These are phyloP conservation scores for Bathynomus jamesi DNA, from an alignment of 1,140 invertebrate genomes.

Conservation along the genomic window DNA sequence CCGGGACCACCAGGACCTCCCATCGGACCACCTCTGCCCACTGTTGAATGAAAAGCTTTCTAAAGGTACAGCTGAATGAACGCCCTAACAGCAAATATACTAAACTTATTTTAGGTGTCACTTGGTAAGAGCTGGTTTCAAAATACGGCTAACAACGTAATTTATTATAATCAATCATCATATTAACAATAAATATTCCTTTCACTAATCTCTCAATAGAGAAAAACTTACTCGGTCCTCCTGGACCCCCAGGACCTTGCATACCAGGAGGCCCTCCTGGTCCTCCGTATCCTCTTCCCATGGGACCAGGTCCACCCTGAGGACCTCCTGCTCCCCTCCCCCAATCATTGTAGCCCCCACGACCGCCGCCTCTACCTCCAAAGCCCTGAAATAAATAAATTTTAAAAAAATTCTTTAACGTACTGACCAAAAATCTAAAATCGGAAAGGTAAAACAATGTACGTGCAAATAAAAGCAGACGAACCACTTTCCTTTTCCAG, in stretches of 20 bases:
- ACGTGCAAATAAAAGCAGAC: not conserved
- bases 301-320: conserved; percentile 42
- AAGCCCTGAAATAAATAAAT: conserved; percentile 10
- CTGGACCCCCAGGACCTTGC: conserved; percentile 43
- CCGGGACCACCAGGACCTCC: conserved; percentile 6
- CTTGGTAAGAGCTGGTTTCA: too few species aligned
- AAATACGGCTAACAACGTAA: too few species aligned
- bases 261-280: conserved; percentile 43
- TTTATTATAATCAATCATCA: too few species aligned
- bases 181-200: too few species aligned
- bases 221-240: conserved; percentile 28
- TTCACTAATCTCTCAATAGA: too few species aligned
- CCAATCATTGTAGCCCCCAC: conserved; percentile 27
- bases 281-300: conserved; percentile 42
- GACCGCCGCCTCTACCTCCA: conserved; percentile 27
- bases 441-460: conserved; percentile 3
- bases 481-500: not conserved
- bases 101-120: too few species aligned
- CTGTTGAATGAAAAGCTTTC: too few species aligned
- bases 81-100: too few species aligned
- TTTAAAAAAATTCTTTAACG: not conserved
- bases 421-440: not conserved
- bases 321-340: conserved; percentile 31
- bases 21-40: conserved; percentile 21
- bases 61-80: too few species aligned